Percentiles rank a stretch among this genome's conserved stretches.
phyloP scores from a whole-genome alignment of 2,797 vertebrate genomes.

The Rhyacichthys aspro region DNA sequence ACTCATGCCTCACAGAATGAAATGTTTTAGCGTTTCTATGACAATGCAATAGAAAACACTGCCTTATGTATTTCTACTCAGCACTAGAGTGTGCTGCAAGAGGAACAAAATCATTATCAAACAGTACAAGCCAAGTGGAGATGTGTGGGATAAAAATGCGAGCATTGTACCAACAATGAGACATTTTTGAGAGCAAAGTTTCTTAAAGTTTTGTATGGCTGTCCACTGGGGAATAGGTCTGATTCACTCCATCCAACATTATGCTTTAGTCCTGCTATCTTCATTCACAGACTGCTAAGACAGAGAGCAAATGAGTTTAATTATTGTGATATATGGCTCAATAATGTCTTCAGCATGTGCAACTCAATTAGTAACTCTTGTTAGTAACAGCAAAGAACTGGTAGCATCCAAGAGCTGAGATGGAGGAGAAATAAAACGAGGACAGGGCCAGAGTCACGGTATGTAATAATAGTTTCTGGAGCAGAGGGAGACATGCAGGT shows the following conservation, averaged over 20 bases:
- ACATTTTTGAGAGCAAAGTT: too few species aligned
- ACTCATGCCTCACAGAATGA: constrained; percentile 75
- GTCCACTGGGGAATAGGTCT: constrained; percentile 75
- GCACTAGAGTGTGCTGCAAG: constrained; percentile 16
- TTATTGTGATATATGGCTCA: constrained; percentile 6
- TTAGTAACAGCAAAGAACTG: too few species aligned
- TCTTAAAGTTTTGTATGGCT: constrained; percentile 18
- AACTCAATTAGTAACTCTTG: not conserved
- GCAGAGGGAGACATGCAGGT: constrained; percentile 37
- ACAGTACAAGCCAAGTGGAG: constrained; percentile 45
- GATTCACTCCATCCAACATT: constrained; percentile 70
- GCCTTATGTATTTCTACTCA: constrained; percentile 25
- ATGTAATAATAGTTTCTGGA: constrained; percentile 50
- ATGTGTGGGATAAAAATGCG: not conserved
- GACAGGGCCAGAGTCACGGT: constrained; percentile 22
- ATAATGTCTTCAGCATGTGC: too few species aligned
- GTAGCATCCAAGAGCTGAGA: constrained; percentile 11
- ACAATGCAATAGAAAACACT: constrained; percentile 72
- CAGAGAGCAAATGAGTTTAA: too few species aligned
- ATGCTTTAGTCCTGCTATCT: constrained; percentile 73
- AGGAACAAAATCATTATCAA: constrained; percentile 60
- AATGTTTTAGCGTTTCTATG: constrained; percentile 80
- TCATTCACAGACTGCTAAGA: too few species aligned
- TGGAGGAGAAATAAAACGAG: constrained; percentile 36
- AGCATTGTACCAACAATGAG: too few species aligned